Evolutionary conservation across 1,140 invertebrate species (phyloP), one percentile per base, ranked within the genome.

Genomic region (Drosophila guanche): DNA sequence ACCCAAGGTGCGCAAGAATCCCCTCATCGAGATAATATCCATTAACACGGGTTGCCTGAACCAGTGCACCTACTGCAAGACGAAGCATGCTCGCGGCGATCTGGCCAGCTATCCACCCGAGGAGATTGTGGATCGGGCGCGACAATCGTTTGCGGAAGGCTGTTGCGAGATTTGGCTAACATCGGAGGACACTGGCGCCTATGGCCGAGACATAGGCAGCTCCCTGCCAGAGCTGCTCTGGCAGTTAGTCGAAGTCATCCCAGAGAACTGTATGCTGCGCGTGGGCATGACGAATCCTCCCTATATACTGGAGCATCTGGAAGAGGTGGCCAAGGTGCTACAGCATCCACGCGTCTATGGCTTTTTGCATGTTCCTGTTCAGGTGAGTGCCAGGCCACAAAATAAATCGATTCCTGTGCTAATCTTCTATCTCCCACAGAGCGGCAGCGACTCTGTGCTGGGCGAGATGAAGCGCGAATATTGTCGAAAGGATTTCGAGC

Each of bases 11-110:
- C 92, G 99, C 53, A 96, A 96, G 89, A 99, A 99, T 93, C 97
- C 97, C 4, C 92, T 99, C 0, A 97, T 99, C 69, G 99, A 99
- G 93, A 99, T 99, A 53, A 98, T 99, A 70, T 95, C 99, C 0
- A 99, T 99, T 12, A 99, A 98, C 91, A 99, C 98, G 2, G 99
- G 98, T 0, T 99, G 99, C 90, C 92, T 99, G 4, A 99, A 99
- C 92, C 97, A 99, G 77, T 99, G 99, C 91, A 99, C 98, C 0
- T 99, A 99, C 90, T 99, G 98, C 89, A 99, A 99, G 92, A 99
- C 98, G 0, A 99, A 99, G 91, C 97, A 99, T 92, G 98, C 98
- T 0, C 92, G 98, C 68, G 99, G 99, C 0, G 96, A 99, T 90
- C 91, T 99, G 1, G 98, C 97, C 0, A 99, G 98, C 91, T 99